phyloP scores from a whole-genome alignment of 2,797 vertebrate genomes.

The Valencia hispanica region DNA sequence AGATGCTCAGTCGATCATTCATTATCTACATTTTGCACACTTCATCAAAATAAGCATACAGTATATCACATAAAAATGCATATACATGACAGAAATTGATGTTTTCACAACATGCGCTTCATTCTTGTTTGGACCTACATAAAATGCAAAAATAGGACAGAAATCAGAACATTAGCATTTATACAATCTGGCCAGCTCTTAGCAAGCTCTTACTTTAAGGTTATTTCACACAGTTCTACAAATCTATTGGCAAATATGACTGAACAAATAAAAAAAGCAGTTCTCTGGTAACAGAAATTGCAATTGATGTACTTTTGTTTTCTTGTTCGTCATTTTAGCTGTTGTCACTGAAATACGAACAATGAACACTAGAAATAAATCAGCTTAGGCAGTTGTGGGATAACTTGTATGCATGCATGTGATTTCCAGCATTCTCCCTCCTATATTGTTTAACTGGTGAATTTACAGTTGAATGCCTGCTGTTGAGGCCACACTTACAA shows the following conservation, averaged over 20 bases:
- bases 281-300: neutral
- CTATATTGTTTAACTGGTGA: slow-evolving; percentile 38
- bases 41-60: neutral
- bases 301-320: neutral
- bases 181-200: neutral
- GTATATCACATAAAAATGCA: neutral
- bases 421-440: neutral
- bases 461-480: slow-evolving; percentile 30
- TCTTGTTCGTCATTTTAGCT: neutral
- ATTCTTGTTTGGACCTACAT: no score
- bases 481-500: slow-evolving; percentile 28
- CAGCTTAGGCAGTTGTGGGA: neutral
- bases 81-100: neutral
- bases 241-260: neutral
- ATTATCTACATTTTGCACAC: neutral
- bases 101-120: no score
- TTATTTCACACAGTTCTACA: neutral
- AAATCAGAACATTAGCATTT: neutral
- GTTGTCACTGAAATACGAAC: neutral
- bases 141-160: no score
- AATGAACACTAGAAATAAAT: neutral
- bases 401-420: slow-evolving; percentile 5
- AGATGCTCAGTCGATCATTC: neutral
- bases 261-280: neutral
- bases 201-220: neutral